Evolutionary conservation across 2,113 vertebrate genomes (phyloP), one percentile per base, ranked within the genome.

Genomic region (Leuciscus idus): DNA sequence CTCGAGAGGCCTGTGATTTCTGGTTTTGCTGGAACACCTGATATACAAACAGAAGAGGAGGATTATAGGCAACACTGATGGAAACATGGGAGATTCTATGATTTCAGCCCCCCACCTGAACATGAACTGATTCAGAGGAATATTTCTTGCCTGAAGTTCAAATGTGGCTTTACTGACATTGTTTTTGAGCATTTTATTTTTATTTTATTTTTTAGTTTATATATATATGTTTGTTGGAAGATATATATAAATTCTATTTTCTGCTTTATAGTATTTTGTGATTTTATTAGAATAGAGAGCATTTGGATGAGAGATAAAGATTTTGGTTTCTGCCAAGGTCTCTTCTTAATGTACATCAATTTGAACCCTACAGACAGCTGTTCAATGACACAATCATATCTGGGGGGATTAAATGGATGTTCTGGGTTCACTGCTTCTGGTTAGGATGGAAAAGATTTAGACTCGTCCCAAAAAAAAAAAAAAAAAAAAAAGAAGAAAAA

Each of bases 1-100:
- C 95, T 97, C 88, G 96, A 96, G 93, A 98, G 97, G 87, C 98
- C 98, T 85, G 94, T 96, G 89, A 99, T 99, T 87, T 98, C 96
- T 66, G 98, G 98, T 87, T 97, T 96, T 86, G 95, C 95, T 10
- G 98, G 98, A 87, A 98, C 97, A 90, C 97, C 98, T 99, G 79
- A 92, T 85, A 66, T 70, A 78, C 4, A 52, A 10, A 87, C 79
- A 50, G 66, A 39, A 61, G 50, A 39, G 28, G 21, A 80, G 23
- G 33, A 82, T 55, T 78, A 59, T 55, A 30, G 26, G 7, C 48
- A 77, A 3, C 4, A 4, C 4, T n/a, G n/a, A 82, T 33, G 6
- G 36, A 36, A 68, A 26, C 17, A 39, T 4, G 30, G 7, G 1
- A 2, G 30, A 39, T 72, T 39, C 19, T 36, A 39, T 1, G 68